These are phyloP conservation scores for Phyllostomus hastatus DNA, from an alignment of 2,113 vertebrate genomes.

Conservation along the genomic window DNA sequence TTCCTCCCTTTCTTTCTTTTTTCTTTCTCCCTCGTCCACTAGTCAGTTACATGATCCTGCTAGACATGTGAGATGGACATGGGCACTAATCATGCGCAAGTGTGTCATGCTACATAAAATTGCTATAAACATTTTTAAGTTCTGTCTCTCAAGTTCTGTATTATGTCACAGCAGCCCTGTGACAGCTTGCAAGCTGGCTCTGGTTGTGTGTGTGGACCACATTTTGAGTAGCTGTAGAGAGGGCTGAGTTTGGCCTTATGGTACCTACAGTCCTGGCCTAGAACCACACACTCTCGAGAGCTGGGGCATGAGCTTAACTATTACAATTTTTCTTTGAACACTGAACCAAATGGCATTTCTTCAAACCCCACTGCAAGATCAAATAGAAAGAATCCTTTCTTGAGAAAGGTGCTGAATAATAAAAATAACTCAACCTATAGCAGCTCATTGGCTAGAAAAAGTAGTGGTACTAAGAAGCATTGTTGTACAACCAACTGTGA, in stretches of 20 bases:
- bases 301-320: neutral
- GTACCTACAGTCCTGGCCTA: neutral
- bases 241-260: neutral
- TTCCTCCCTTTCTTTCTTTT: neutral
- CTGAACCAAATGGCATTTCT: neutral
- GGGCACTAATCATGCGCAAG: neutral
- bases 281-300: neutral
- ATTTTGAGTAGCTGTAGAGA: neutral
- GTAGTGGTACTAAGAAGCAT: neutral
- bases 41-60: neutral
- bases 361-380: neutral
- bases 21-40: neutral
- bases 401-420: neutral
- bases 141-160: neutral
- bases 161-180: neutral
- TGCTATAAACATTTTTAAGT: neutral
- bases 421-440: neutral
- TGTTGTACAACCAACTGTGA: neutral
- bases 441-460: neutral
- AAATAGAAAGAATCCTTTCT: neutral
- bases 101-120: neutral
- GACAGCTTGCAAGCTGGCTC: neutral
- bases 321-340: neutral
- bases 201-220: fast-evolving
- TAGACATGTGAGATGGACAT: neutral